Conservation (phyloP, 2,113 vertebrate species). For the Brevimyrus niger region DNA sequence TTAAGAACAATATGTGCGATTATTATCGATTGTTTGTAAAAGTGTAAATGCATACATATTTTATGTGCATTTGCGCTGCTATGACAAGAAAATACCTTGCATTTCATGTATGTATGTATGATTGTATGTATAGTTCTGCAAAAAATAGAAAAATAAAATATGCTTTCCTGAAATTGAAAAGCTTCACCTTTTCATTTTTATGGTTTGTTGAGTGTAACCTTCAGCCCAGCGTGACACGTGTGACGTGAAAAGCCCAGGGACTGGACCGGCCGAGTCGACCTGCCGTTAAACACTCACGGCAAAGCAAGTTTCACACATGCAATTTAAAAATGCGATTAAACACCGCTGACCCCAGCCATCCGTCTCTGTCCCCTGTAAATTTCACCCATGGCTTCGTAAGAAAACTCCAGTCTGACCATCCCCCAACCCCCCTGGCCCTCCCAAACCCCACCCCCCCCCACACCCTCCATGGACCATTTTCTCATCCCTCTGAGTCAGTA, state of each 20-base stretch:
- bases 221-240: neutral
- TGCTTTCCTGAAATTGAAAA: neutral
- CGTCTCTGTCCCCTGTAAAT: constrained; percentile 8
- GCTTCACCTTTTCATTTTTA: neutral
- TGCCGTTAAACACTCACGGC: neutral
- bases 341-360: neutral
- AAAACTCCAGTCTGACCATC: neutral
- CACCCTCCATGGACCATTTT: neutral
- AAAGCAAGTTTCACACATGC: neutral
- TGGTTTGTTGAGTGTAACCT: neutral
- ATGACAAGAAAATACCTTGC: no score
- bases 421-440: neutral
- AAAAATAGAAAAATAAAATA: neutral
- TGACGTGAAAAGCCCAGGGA: neutral
- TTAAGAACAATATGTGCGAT: no score
- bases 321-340: constrained; percentile 13
- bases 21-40: no score
- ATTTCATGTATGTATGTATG: neutral
- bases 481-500: neutral
- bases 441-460: neutral
- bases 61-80: no score
- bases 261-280: neutral
- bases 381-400: neutral
- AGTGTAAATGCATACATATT: no score
- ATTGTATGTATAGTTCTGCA: neutral